phyloP scores from a whole-genome alignment of 1,140 invertebrate genomes.

The Nasonia giraulti region DNA sequence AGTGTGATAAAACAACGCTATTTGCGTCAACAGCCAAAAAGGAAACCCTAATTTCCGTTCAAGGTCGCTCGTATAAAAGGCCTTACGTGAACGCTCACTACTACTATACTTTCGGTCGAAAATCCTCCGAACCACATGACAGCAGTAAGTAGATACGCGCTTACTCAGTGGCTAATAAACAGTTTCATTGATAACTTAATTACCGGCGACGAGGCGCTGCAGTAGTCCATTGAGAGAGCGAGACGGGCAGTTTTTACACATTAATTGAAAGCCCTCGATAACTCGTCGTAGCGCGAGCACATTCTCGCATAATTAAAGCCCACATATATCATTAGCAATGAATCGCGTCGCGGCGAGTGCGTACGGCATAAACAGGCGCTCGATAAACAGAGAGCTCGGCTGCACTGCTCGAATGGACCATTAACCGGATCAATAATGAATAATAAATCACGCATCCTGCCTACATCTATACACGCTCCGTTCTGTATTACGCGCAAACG shows the following conservation, averaged over 20 bases:
- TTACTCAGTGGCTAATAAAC: neutral
- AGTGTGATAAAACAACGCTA: neutral
- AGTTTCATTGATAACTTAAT: constrained; percentile 5
- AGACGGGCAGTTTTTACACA: neutral
- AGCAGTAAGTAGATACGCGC: too few relatives aligned
- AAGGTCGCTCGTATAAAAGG: constrained; percentile 14
- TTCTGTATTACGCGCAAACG: too few relatives aligned
- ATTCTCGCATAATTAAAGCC: neutral
- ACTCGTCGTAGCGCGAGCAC: neutral
- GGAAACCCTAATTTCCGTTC: neutral
- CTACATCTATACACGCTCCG: neutral
- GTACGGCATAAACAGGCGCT: neutral
- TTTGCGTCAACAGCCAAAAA: neutral
- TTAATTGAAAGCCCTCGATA: constrained; percentile 4
- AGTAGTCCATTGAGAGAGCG: neutral
- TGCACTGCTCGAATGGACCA: neutral
- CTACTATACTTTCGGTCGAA: neutral
- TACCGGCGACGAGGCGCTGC: neutral
- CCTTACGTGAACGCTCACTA: neutral
- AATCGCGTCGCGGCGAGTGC: neutral
- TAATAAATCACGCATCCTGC: neutral
- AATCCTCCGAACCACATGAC: neutral
- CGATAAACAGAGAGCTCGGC: neutral
- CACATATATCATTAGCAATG: neutral
- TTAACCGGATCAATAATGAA: neutral